phyloP scores from a whole-genome alignment of 2,113 vertebrate genomes.

The Dasypus novemcinctus region DNA sequence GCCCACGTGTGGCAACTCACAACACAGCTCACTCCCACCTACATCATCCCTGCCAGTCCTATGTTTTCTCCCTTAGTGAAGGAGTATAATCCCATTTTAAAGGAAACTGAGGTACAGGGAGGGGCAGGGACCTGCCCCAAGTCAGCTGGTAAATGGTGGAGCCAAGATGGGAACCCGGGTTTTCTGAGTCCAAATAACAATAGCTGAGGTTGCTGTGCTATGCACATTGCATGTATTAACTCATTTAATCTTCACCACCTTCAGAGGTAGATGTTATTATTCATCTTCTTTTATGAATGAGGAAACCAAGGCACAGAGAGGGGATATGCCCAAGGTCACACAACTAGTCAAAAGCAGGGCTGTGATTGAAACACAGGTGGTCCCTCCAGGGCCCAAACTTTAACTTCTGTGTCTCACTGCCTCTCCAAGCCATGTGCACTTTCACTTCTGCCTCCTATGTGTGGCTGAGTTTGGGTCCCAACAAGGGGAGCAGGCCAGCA shows the following conservation, averaged over 20 bases:
- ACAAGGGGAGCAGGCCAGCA: background rate
- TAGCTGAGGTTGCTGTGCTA: background rate
- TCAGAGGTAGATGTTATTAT: background rate
- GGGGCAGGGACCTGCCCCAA: background rate
- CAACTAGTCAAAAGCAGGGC: background rate
- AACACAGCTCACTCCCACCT: slow-evolving; percentile 28
- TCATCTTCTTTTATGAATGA: background rate
- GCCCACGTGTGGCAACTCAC: slow-evolving; percentile 12
- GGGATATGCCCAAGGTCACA: background rate
- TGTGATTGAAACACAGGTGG: background rate
- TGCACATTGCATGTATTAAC: background rate
- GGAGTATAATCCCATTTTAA: background rate
- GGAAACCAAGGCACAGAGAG: slow-evolving; percentile 19
- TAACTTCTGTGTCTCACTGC: background rate
- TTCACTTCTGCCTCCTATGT: background rate
- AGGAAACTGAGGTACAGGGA: background rate
- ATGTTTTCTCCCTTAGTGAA: background rate
- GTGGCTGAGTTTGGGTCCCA: background rate
- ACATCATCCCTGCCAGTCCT: background rate
- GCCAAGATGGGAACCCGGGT: background rate
- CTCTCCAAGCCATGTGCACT: background rate
- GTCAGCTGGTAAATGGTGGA: background rate
- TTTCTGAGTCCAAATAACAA: background rate
- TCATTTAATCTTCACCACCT: background rate
- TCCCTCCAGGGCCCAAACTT: background rate